Evolutionary conservation across 1,140 invertebrate species (phyloP), one percentile per base, ranked within the genome.

Genomic region (Zophobas morio): DNA sequence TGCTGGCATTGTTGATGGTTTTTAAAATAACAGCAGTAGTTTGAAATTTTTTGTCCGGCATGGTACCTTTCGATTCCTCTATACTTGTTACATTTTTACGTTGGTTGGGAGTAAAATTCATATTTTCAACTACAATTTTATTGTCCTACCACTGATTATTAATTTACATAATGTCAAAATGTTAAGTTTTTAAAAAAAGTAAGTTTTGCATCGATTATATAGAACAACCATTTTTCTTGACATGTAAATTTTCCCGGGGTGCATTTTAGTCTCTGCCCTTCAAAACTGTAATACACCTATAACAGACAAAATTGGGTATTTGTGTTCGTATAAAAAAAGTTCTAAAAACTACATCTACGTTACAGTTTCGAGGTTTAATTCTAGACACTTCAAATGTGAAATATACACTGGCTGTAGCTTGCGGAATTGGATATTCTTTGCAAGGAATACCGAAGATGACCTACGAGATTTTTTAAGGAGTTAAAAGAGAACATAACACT

Each of bases 391-490:
- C 80, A 39, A 82, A 77, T 35, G 80, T 78, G 51, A 83, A 83
- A 36, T 70, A 82, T 34, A 82, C 75, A 71, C 74, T 79, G 3
- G 80, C 82, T 36, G 81, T 82, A 1, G 80, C 82, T 81, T 82
- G 81, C 34, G 82, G 77, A 42, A 83, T 80, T 33, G 82, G 82
- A 70, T 82, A 83, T 40, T 75, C 40, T 40, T 76, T 78, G 0
- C 80, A 78, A 1, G 82, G 82, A 6, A 82, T 81, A 76, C 81
- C 82, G 78, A 79, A 83, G 40, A 77, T 81, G 33, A 70, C 80
- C 81, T 83, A 33, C 8, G 73, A 46, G 5, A n/a, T 72, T 6
- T 36, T 1, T 49, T 46, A 20, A 20, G 20, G 20, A 20, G 20
- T 20, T 20, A 20, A 20, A 20, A 20, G 20, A 20, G 20, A 20